Base-by-base conservation (phyloP, 2,113 vertebrate species). In the Zingel zingel region DNA sequence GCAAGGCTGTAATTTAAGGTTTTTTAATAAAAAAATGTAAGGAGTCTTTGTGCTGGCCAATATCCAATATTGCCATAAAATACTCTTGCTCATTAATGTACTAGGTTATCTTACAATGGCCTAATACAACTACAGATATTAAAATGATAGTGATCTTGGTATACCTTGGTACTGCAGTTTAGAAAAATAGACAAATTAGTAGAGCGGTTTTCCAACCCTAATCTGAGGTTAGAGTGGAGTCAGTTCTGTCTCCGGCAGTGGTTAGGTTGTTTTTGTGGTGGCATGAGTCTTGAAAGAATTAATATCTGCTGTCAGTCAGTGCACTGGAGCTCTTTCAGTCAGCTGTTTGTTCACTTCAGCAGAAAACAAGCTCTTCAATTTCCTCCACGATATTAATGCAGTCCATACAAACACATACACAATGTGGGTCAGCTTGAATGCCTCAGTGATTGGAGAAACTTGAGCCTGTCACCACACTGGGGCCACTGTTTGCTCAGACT, bases 321-420 rank as follows among this genome's bases (percentile, higher is more conserved):
- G 16, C 50, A 53, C 16, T 30, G 36, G 19, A 54, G 62, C 15
- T 47, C 7, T 63, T 68, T 85, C 65, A 73, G 25, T 36, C 27
- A 61, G 59, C 48, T 33, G 54, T 87, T 83, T 79, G 73, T 84
- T 75, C 81, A 30, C 25, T 21, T 39, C 18, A 0, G 15, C 68
- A 45, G 54, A 53, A 65, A 21, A 58, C 67, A 65, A 73, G 33
- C 16, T 39, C 33, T 57, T 73, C 45, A n/a, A 58, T 84, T 84
- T 80, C 61, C 62, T 73, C 48, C 79, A 83, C 69, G 84, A 89
- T 88, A 74, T 91, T 62, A 63, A 25, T 59, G 53, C 16, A 54
- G 72, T 66, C 53, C 39, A 53, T 66, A 27, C 53, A 86, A 75
- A 83, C 81, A 81, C 61, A 58, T 36, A 19, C 33, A 27, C 57